phyloP scores from a whole-genome alignment of 2,113 vertebrate genomes.

The Dendrocopos noguchii region DNA sequence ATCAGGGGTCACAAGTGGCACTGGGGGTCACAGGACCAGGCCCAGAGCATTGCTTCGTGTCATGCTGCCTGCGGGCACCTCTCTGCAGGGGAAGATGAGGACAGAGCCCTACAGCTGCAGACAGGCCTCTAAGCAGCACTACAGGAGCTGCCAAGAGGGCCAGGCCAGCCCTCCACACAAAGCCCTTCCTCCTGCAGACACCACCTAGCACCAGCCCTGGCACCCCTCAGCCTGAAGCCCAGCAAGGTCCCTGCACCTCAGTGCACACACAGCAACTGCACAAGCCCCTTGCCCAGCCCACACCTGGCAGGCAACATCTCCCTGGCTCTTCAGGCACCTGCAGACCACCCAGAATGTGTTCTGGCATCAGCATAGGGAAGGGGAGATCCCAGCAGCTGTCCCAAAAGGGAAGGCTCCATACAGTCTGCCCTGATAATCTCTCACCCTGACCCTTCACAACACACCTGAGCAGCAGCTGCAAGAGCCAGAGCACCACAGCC shows the following conservation, averaged over 20 bases:
- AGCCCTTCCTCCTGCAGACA: not conserved
- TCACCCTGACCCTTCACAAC: not conserved
- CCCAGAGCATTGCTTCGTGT: not conserved
- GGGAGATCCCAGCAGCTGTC: not conserved
- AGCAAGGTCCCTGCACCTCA: not conserved
- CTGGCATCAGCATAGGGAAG: not conserved
- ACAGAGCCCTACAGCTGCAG: not conserved
- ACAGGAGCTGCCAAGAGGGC: not conserved
- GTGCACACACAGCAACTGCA: rapidly evolving
- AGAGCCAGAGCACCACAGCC: not conserved
- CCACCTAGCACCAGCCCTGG: not conserved
- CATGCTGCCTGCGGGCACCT: not conserved
- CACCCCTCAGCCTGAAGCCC: not conserved
- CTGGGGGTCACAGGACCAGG: rapidly evolving
- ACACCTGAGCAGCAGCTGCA: not conserved
- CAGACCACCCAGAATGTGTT: not conserved
- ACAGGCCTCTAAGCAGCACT: not conserved
- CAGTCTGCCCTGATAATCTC: not conserved
- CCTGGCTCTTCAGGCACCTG: not conserved
- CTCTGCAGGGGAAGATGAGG: rapidly evolving
- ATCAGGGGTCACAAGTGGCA: not conserved
- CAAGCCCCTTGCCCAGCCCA: not conserved
- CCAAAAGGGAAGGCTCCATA: not conserved
- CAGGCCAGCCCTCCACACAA: not conserved
- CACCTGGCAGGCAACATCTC: not conserved